A percentile compares a stretch with the other conserved stretches of the same genome.
These are phyloP conservation scores for Ailurus styani DNA, from an alignment of 2,113 vertebrate species.

Conservation along the genomic window DNA sequence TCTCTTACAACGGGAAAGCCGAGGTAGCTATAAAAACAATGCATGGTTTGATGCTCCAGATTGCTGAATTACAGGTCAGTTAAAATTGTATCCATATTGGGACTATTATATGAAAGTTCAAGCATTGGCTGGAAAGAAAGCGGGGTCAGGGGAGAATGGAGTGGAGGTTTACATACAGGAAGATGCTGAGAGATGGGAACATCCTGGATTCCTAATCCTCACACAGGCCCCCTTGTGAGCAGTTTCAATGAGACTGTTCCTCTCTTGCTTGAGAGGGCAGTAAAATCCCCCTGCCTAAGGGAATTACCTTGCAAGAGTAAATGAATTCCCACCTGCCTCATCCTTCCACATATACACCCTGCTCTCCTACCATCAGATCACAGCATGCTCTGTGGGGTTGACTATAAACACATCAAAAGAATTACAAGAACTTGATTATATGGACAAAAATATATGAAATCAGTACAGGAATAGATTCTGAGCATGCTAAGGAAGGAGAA, in stretches of 20 bases:
- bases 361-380: background rate
- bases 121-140: background rate
- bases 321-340: background rate
- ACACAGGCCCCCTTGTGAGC: background rate
- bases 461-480: background rate
- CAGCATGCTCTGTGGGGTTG: background rate
- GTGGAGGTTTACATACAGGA: background rate
- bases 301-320: background rate
- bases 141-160: background rate
- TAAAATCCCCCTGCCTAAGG: background rate
- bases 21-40: background rate
- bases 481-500: background rate
- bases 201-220: background rate
- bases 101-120: background rate
- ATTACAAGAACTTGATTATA: background rate
- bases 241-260: background rate
- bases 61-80: background rate
- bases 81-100: background rate
- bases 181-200: background rate
- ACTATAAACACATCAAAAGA: background rate
- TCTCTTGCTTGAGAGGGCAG: background rate
- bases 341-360: background rate
- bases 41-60: background rate
- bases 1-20: background rate
- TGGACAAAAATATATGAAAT: background rate